Evolutionary conservation across 2,797 vertebrate species (phyloP), one percentile per base, ranked within the genome.

Genomic region (Esox lucius): DNA sequence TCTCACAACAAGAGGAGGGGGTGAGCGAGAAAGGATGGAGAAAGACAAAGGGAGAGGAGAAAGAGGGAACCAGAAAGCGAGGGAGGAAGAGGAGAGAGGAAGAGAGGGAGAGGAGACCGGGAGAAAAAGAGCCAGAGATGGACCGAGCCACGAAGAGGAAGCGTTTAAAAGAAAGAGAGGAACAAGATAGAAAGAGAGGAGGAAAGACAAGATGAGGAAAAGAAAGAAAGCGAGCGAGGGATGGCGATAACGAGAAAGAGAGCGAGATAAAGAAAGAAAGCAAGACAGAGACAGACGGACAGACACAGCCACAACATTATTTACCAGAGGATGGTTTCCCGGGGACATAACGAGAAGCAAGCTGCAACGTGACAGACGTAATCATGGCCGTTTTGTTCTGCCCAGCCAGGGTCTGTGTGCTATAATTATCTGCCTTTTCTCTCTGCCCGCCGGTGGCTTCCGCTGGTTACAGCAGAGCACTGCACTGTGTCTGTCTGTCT

Each of bases 361-460:
- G 66, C n/a, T 22, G 35, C 85, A 82, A 89, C 75, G 82, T 78
- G 87, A 85, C 83, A 84, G 89, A 83, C 75, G 90, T 81, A 85
- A 88, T 88, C 86, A 82, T 82, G 83, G 75, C 72, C 77, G 87
- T 83, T 87, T 84, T 87, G 75, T 86, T 87, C 84, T 61, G 86
- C 86, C 85, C 87, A 86, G 90, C 85, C 86, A 88, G 88, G 85
- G 86, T 80, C 86, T 85, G 69, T 90, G 84, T 84, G 86, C 80
- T 78, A 65, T 87, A 81, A 90, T 79, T 83, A 84, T 42, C 42
- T 24, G 24, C 42, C 68, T 69, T 69, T 49, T 42, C 46, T 69
- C 68, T 3, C 42, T 16, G 13, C 22, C 4, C 17, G 33, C 19
- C 35, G 65, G 8, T 68, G 33, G 39, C 33, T 22, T 31, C 19